Evolutionary conservation across 2,888 invertebrate species (phyloP), one percentile per base, ranked within the genome.

Genomic region (Nasonia oneida): DNA sequence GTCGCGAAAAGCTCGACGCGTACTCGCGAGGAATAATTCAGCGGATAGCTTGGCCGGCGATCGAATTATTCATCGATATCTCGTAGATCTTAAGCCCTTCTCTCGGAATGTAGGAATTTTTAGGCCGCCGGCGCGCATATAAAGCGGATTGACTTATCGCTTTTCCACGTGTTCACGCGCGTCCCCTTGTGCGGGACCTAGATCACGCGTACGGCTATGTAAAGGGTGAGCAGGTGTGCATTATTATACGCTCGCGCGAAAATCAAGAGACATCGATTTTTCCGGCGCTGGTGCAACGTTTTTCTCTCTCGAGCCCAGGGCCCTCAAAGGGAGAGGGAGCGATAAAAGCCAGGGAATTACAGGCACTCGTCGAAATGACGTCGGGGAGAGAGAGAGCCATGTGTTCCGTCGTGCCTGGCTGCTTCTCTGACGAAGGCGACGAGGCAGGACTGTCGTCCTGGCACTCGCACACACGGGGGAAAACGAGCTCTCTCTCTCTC

Each of bases 11-110:
- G 2, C 15, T 57, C 42, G 42, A 14, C n/a, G 18, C 23, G 18
- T 23, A 64, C 64, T 18, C 23, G 80, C 81, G 67, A 78, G 64
- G 84, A 85, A 87, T 87, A 87, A 87, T 87, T 84, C 74, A 87
- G 37, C 64, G 14, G 71, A 23, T 23, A 23, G 23, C 23, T 23
- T 23, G 23, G 23, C 23, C 23, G 23, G 23, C 23, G 23, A 73
- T 86, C 86, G 83, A 87, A 87, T 87, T 85, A 87, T 87, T 87
- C 87, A 87, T 85, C 83, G 87, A 87, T 87, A 87, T 83, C 81
- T 83, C 81, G n/a, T n/a, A 61, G 57, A 18, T 61, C 84, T 50
- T 67, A 29, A 29, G 33, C 67, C 47, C 74, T 18, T 0, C 15
- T 23, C n/a, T 33, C 12, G 12, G 33, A 67, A 53, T 47, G 70